These are phyloP conservation scores for Xenops minutus DNA, from an alignment of 2,797 vertebrate species.

Conservation along the genomic window DNA sequence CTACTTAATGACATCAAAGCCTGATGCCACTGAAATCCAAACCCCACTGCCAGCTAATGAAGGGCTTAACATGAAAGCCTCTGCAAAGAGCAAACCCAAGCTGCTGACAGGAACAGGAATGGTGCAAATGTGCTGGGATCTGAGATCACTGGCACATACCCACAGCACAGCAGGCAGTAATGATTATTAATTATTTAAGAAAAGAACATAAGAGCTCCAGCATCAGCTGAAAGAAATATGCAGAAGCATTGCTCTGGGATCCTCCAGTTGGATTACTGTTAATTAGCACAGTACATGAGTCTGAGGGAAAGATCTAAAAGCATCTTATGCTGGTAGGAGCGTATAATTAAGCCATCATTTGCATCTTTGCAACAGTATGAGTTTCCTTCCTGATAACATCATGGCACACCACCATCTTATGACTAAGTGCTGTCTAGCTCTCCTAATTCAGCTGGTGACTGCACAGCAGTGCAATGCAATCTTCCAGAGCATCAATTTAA, in stretches of 20 bases:
- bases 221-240: slow-evolving; percentile 27
- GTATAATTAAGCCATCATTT: slow-evolving; percentile 57
- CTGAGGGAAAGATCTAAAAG: slow-evolving; percentile 58
- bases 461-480: not conserved
- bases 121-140: slow-evolving; percentile 63
- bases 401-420: slow-evolving; percentile 36
- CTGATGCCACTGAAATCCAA: slow-evolving; percentile 15
- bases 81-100: slow-evolving; percentile 59
- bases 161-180: slow-evolving; percentile 59
- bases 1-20: slow-evolving; percentile 66
- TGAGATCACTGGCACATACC: slow-evolving; percentile 48
- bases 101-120: slow-evolving; percentile 63
- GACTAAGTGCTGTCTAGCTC: not conserved
- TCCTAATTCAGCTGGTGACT: not conserved
- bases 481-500: not conserved
- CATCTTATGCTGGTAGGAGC: slow-evolving; percentile 32
- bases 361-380: slow-evolving; percentile 23
- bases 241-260: slow-evolving; percentile 61
- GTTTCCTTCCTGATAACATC: slow-evolving; percentile 37
- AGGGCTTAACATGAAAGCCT: slow-evolving; percentile 69
- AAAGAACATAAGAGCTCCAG: slow-evolving; percentile 61
- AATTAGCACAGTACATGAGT: slow-evolving; percentile 67
- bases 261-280: slow-evolving; percentile 68
- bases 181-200: slow-evolving; percentile 79
- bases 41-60: slow-evolving; percentile 64